phyloP scores from a whole-genome alignment of 1,140 invertebrate species.

The Nasonia giraulti region DNA sequence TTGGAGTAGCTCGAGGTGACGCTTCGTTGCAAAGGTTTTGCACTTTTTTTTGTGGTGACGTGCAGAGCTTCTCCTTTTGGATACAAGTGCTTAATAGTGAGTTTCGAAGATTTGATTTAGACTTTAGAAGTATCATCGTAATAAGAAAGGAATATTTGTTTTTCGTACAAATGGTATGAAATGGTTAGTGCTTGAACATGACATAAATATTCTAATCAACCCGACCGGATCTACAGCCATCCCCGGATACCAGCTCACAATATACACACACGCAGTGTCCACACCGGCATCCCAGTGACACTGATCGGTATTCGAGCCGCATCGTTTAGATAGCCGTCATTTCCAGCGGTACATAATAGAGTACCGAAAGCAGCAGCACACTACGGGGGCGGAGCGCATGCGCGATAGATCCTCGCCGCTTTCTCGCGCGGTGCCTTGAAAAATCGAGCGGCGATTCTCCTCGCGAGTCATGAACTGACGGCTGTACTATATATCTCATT shows the following conservation, averaged over 20 bases:
- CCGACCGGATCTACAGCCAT: too few species aligned
- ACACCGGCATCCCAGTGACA: background rate
- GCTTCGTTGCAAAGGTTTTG: background rate
- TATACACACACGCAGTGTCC: background rate
- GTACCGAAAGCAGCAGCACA: background rate
- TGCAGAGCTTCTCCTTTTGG: too few species aligned
- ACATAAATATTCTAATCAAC: too few species aligned
- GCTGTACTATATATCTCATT: background rate
- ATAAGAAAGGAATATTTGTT: too few species aligned
- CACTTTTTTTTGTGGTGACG: too few species aligned
- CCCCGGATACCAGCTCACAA: too few species aligned
- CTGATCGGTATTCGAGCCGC: background rate
- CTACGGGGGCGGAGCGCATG: background rate
- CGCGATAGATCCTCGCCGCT: background rate
- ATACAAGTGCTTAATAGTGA: too few species aligned
- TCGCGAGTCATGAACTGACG: background rate
- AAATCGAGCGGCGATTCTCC: background rate
- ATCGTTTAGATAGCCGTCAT: background rate
- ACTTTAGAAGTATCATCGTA: too few species aligned
- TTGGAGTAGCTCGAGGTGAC: background rate
- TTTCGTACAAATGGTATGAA: too few species aligned
- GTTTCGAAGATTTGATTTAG: too few species aligned
- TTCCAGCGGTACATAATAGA: background rate
- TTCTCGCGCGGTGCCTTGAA: background rate
- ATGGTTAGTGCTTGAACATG: too few species aligned